phyloP scores from a whole-genome alignment of 2,797 vertebrate species.

The Enteromius trimaculatus region DNA sequence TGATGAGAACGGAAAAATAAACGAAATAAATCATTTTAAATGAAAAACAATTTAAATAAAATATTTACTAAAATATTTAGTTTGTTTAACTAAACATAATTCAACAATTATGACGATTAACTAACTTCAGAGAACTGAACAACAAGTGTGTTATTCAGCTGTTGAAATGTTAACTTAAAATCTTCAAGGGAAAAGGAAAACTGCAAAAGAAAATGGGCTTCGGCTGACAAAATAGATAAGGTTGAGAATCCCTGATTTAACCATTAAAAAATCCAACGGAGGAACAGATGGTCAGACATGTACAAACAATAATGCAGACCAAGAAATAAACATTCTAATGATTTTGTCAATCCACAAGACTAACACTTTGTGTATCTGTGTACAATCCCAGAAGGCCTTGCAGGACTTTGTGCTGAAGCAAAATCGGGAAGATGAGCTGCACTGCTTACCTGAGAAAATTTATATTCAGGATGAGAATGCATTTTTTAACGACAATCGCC shows the following conservation, averaged over 20 bases:
- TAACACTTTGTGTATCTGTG: background rate
- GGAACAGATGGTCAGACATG: background rate
- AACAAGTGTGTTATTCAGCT: background rate
- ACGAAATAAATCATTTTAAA: background rate
- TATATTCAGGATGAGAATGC: conserved; percentile 80
- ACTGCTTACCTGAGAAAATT: conserved; percentile 73
- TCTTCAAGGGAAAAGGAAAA: background rate
- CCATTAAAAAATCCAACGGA: background rate
- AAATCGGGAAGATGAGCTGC: conserved; percentile 72
- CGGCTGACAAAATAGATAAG: background rate
- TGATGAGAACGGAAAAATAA: background rate
- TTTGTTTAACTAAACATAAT: background rate
- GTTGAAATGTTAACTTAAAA: background rate
- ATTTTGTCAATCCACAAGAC: background rate
- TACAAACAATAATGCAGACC: background rate
- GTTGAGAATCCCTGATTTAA: background rate
- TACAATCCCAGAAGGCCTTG: conserved; percentile 71
- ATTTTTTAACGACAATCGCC: conserved; percentile 80
- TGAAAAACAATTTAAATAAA: background rate
- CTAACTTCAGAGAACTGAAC: background rate
- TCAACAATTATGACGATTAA: background rate
- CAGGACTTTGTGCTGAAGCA: conserved; percentile 74
- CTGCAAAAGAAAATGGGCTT: background rate
- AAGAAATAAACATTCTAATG: background rate
- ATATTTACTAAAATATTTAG: background rate